Base-by-base conservation (phyloP, 2,888 invertebrate species). In the Xylota segnis region DNA sequence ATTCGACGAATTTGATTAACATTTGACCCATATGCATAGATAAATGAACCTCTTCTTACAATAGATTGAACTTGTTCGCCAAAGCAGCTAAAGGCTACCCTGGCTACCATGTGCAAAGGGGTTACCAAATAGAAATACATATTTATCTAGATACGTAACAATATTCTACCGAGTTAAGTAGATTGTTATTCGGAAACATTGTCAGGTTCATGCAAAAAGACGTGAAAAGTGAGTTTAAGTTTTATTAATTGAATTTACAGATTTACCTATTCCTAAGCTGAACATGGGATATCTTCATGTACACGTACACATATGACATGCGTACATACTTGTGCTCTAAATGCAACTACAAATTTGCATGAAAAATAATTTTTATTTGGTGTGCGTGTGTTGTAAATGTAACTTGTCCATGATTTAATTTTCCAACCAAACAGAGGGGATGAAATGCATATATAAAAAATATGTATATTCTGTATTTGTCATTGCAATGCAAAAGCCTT, bases 401-500 rank as follows among this genome's bases (percentile, higher is more conserved):
- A 27, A 27, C 9, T 12, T 50, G 10, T 12, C 23, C 2, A 9
- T 50, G 50, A 10, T 10, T 50, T 50, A 12, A 2, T 18, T 50
- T 50, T 23, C 23, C 6, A 10, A 18, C 23, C 2, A 47, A 18
- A 4, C 10, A 0, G 10, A 7, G 1, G 9, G 10, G 2, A 23
- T 23, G 23, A 23, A 23, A 43, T 14, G 43, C 14, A 14, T 43
- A 14, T 9, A 47, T 3, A 18, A 45, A 45, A 18, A 45, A 23
- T 18, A 50, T 23, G 23, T 12, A 16, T 23, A 50, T 50, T 23
- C 10, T 0, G 0, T 50, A 40, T 18, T 45, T 27, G n/a, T 43
- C 23, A 0, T 76, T 50, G 56, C 59, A 50, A 66, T 47, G 56
- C 76, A 68, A 66, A 66, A 58, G 50, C 58, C 50, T 40, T 58